phyloP scores from a whole-genome alignment of 1,140 invertebrate species.

The Drosophila auraria region DNA sequence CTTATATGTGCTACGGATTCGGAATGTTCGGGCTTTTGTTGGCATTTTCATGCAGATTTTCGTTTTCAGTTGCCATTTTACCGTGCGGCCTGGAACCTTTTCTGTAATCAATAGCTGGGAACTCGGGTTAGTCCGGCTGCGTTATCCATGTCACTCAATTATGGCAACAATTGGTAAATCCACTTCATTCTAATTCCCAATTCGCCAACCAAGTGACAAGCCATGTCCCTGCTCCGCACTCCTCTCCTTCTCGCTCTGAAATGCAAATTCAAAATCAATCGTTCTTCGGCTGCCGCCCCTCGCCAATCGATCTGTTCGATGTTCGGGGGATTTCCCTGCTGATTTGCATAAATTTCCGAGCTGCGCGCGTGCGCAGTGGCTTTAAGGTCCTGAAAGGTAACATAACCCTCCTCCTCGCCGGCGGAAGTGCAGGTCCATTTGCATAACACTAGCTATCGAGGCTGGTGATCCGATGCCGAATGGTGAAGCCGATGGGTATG shows the following conservation, averaged over 20 bases:
- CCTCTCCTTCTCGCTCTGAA: slow-evolving; percentile 1
- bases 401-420: slow-evolving; percentile 37
- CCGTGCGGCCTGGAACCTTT: slow-evolving; percentile 63
- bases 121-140: slow-evolving; percentile 20
- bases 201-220: slow-evolving; percentile 64
- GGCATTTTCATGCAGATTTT: slow-evolving; percentile 81
- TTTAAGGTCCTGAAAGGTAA: slow-evolving; percentile 21
- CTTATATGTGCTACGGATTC: slow-evolving; percentile 27
- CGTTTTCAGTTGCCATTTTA: slow-evolving; percentile 46
- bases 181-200: slow-evolving; percentile 68
- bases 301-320: slow-evolving; percentile 64
- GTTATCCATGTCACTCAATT: slow-evolving; percentile 81
- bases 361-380: slow-evolving; percentile 67
- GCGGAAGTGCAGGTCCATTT: slow-evolving; percentile 72
- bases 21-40: slow-evolving; percentile 68
- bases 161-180: slow-evolving; percentile 81
- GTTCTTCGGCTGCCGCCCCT: slow-evolving; percentile 24
- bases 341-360: slow-evolving; percentile 75
- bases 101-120: slow-evolving; percentile 75
- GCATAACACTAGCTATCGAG: slow-evolving; percentile 77
- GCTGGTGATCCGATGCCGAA: slow-evolving; percentile 43
- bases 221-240: slow-evolving; percentile 28
- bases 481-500: slow-evolving; percentile 9
- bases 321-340: slow-evolving; percentile 42
- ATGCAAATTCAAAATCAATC: slow-evolving; percentile 57